phyloP scores from a whole-genome alignment of 37 sponge, comb jelly and placozoan genomes.

The Bolinopsis microptera region DNA sequence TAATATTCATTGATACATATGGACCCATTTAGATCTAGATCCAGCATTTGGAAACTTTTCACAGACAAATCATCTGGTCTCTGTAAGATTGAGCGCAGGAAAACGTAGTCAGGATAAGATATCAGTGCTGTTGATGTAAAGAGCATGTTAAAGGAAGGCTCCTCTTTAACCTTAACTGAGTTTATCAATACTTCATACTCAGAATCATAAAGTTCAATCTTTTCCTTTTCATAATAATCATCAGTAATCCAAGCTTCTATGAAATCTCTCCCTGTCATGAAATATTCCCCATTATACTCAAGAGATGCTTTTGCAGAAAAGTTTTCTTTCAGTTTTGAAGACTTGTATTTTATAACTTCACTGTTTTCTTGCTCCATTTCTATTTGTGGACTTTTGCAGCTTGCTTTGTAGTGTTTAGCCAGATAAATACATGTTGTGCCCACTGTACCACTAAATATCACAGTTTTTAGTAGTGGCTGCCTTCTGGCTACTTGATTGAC shows the following conservation, averaged over 20 bases:
- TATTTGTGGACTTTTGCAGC: neutral
- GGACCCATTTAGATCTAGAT: neutral
- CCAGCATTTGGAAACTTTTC: slow-evolving; percentile 37
- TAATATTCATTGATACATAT: neutral
- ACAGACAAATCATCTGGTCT: slow-evolving; percentile 47
- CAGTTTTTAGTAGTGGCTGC: neutral
- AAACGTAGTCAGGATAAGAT: slow-evolving; percentile 43
- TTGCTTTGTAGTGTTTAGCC: neutral
- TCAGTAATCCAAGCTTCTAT: slow-evolving; percentile 20
- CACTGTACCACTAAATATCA: neutral
- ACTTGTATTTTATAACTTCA: slow-evolving; percentile 1
- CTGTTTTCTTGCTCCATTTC: neutral
- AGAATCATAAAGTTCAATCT: slow-evolving; percentile 34
- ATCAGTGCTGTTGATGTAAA: slow-evolving; percentile 22
- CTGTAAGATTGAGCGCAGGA: neutral
- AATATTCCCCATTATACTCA: slow-evolving; percentile 25
- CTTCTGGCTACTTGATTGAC: neutral
- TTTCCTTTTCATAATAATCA: slow-evolving; percentile 32
- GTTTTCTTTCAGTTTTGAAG: neutral
- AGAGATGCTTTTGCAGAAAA: slow-evolving; percentile 14
- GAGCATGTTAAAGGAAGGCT: neutral
- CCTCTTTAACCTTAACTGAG: neutral
- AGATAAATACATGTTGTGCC: neutral
- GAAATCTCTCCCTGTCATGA: slow-evolving; percentile 55
- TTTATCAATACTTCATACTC: slow-evolving; percentile 14